These are phyloP conservation scores for Ectropis grisescens DNA, from an alignment of 1,140 invertebrate genomes.

Conservation along the genomic window DNA sequence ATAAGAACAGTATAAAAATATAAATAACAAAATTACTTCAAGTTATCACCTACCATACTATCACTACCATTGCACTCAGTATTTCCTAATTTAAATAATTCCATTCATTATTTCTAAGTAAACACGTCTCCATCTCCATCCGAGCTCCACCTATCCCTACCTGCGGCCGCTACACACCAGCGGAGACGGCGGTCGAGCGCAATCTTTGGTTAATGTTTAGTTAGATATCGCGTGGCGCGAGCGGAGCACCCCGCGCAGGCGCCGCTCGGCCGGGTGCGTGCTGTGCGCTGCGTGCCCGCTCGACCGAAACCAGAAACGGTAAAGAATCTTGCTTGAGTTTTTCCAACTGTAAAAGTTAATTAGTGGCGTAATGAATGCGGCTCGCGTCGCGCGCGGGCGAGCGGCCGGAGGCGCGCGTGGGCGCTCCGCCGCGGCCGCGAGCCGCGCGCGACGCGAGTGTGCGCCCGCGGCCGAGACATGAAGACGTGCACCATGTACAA, in stretches of 20 bases:
- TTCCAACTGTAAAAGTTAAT: constrained; percentile 53
- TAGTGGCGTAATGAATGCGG: constrained; percentile 34
- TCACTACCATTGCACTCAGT: too few relatives aligned
- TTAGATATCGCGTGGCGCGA: too few relatives aligned
- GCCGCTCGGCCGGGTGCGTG: constrained; percentile 3
- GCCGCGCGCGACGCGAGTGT: background rate
- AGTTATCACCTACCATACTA: too few relatives aligned
- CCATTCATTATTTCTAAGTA: too few relatives aligned
- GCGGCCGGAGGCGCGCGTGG: constrained; percentile 15
- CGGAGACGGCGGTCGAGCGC: too few relatives aligned
- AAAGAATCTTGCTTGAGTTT: constrained; percentile 26
- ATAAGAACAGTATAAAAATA: too few relatives aligned
- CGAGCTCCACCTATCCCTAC: too few relatives aligned
- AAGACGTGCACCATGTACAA: constrained; percentile 58
- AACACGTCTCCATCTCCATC: too few relatives aligned
- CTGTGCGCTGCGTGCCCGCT: constrained; percentile 7
- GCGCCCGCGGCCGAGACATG: constrained; percentile 24
- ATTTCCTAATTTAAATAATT: too few relatives aligned
- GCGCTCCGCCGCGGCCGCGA: constrained; percentile 10
- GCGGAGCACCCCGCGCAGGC: constrained; percentile 2
- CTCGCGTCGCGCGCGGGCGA: constrained; percentile 11
- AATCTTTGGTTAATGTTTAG: too few relatives aligned
- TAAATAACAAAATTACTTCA: too few relatives aligned
- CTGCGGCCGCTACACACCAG: too few relatives aligned
- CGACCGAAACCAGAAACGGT: constrained; percentile 20